A percentile compares a stretch with the other conserved stretches of the same genome.
Evolutionary conservation across 1,140 invertebrate genomes (phyloP).

Genomic region (Zaprionus nigranus): DNA sequence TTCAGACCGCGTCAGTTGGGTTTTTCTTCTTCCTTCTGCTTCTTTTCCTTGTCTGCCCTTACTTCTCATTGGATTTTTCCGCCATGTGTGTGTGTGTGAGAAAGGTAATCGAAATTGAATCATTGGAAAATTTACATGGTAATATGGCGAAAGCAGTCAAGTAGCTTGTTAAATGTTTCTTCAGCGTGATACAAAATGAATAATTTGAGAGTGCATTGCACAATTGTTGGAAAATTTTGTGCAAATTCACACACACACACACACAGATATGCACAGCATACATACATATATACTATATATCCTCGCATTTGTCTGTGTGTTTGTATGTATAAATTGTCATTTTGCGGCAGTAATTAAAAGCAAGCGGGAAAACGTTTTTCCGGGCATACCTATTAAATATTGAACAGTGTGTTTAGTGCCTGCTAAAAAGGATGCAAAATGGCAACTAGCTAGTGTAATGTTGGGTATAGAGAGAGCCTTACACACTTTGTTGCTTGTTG

Average conservation of each 20-base stretch:
- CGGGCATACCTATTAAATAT: constrained; percentile 13
- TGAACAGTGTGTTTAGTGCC: background rate
- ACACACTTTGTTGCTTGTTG: background rate
- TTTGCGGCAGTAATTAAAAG: constrained; percentile 64
- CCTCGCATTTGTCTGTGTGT: constrained; percentile 1
- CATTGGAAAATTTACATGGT: constrained; percentile 64
- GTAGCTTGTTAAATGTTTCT: constrained; percentile 45
- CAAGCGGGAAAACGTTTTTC: constrained; percentile 51
- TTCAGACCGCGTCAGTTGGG: background rate
- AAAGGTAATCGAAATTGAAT: constrained; percentile 68
- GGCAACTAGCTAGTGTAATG: background rate
- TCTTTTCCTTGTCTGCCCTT: constrained; percentile 31
- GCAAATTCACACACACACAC: constrained; percentile 6
- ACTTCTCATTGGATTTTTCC: constrained; percentile 45
- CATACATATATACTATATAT: constrained; percentile 11
- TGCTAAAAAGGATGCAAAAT: background rate
- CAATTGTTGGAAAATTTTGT: constrained; percentile 25
- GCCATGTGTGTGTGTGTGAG: background rate
- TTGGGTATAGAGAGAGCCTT: background rate
- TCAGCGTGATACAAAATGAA: constrained; percentile 26
- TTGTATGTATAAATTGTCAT: background rate
- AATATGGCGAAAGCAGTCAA: constrained; percentile 37
- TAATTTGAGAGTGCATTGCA: constrained; percentile 21
- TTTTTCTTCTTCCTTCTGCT: constrained; percentile 47
- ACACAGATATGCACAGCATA: background rate